Conservation (phyloP, 23 tunicate species). For the Diplosoma virens region DNA sequence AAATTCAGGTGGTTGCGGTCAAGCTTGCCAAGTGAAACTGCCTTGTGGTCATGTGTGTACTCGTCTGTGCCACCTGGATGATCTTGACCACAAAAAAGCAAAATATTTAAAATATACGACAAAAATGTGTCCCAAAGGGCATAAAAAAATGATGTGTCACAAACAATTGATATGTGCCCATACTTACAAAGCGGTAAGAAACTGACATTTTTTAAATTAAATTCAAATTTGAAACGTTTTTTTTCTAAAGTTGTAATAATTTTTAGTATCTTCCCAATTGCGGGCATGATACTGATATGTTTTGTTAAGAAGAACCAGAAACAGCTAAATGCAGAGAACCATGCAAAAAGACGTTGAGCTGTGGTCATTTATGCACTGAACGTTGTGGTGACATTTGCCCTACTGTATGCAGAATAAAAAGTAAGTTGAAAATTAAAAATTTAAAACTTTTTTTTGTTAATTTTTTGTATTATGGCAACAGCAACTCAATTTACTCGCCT, state of each 20-base stretch:
- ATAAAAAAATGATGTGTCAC: neutral
- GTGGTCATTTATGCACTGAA: conserved; percentile 49
- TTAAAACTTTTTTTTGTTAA: too few relatives aligned
- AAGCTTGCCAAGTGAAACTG: neutral
- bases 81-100: neutral
- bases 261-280: conserved; percentile 28
- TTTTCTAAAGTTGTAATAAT: neutral
- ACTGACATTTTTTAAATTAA: too few relatives aligned
- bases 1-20: conserved; percentile 47
- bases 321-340: conserved; percentile 22
- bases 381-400: conserved; percentile 43
- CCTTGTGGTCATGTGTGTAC: conserved; percentile 49
- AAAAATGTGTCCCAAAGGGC: neutral
- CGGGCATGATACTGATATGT: conserved; percentile 50
- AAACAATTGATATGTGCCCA: conserved; percentile 5
- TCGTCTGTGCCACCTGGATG: conserved; percentile 23
- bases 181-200: too few relatives aligned
- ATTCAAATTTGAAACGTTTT: neutral
- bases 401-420: neutral
- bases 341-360: conserved; percentile 21
- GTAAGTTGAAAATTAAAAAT: too few relatives aligned
- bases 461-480: too few relatives aligned
- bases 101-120: conserved; percentile 26
- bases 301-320: conserved; percentile 51
- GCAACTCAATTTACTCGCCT: too few relatives aligned